Base-by-base conservation (phyloP, 2,888 invertebrate species). In the Lydus trimaculatus region DNA sequence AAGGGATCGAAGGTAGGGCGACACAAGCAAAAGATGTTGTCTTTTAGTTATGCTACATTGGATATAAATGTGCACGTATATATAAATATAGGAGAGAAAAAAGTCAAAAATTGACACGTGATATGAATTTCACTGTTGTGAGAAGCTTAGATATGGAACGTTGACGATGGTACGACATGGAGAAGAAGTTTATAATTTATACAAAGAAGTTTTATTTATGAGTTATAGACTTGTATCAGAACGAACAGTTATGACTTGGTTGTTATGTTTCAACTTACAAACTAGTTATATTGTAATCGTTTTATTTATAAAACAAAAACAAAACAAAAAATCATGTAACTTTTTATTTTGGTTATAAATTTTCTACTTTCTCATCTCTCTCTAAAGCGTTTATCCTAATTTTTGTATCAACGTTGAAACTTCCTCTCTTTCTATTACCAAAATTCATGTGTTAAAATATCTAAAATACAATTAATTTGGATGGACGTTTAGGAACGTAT, bases 211-310 rank as follows among this genome's bases (percentile, higher is more conserved):
- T 20, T 48, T 48, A 48, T 48, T 64, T 52, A 58, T 61, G 52
- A 68, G 59, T 68, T 68, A 65, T 59, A 63, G 58, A 63, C 69
- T 65, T 65, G 69, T 69, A 69, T 59, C 65, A 65, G 43, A 65
- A 69, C 60, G 59, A 63, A 69, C 63, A 62, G 63, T 65, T 65
- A 69, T 63, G 62, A 69, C 63, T 64, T 43, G 64, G 64, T 64
- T 61, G 67, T 67, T 66, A 67, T 63, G 60, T 67, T 67, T 48
- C 67, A 67, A 64, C 63, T 67, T 69, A 69, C 69, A 69, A 58
- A 61, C 56, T 69, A 62, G 69, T 65, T 63, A 60, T 62, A 61
- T 68, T 65, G 65, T 68, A 60, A 60, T 31, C 60, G 23, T 69
- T 61, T 33, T 43, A 43, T 62, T 48, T 43, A 43, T 7, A n/a